phyloP scores from a whole-genome alignment of 2,113 vertebrate species.

The Microcebus ravelobensis region DNA sequence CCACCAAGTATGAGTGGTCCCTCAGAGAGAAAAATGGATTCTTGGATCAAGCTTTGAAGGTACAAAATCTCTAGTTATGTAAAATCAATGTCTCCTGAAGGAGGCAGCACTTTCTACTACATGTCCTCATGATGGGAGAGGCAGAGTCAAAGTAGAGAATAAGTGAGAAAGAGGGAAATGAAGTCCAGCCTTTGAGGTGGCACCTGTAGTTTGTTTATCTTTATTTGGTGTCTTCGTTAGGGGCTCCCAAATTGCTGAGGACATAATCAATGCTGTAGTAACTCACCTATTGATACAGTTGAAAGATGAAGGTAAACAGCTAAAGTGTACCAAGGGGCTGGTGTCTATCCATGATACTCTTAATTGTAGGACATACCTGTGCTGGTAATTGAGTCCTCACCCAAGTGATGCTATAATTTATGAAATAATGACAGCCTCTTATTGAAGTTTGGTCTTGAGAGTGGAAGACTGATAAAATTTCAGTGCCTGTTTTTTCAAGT shows the following conservation, averaged over 20 bases:
- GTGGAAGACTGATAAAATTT: slow-evolving; percentile 14
- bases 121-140: background rate
- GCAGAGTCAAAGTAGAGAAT: background rate
- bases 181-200: background rate
- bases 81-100: background rate
- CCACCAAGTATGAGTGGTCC: background rate
- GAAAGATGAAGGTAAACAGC: background rate
- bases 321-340: background rate
- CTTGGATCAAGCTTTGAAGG: background rate
- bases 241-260: background rate
- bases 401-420: background rate
- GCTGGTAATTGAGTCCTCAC: background rate
- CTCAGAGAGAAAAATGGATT: background rate
- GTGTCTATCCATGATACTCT: background rate
- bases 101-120: background rate
- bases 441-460: background rate
- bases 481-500: slow-evolving; percentile 61
- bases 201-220: background rate
- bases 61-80: background rate
- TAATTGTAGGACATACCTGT: background rate
- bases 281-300: background rate
- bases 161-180: background rate
- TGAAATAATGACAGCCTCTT: background rate
- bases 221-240: background rate
- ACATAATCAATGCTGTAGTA: background rate